Evolutionary conservation across 2,113 vertebrate genomes (phyloP).

Genomic region (Oreotrochilus melanogaster): DNA sequence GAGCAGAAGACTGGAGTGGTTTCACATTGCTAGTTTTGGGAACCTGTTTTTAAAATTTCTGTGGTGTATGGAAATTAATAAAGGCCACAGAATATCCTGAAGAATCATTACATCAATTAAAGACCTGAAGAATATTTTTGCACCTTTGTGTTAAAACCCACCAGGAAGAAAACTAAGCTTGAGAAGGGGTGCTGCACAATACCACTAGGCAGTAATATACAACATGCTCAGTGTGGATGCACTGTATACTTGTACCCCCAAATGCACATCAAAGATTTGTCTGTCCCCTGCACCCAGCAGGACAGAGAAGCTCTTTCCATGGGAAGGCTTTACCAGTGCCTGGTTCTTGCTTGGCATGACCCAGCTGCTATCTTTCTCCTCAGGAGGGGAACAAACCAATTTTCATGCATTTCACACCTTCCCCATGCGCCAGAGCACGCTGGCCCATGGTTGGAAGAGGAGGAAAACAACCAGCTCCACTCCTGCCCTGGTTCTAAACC

Average conservation of each 20-base stretch:
- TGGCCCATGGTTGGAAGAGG: neutral
- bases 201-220: neutral
- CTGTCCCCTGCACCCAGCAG: neutral
- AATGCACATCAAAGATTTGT: fast-evolving
- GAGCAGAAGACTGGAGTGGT: neutral
- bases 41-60: neutral
- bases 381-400: neutral
- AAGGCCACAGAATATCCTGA: neutral
- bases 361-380: neutral
- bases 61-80: neutral
- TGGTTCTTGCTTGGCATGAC: neutral
- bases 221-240: fast-evolving
- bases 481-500: neutral
- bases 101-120: neutral
- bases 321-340: neutral
- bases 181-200: neutral
- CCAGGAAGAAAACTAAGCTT: neutral
- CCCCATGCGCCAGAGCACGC: neutral
- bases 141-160: neutral
- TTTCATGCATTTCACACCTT: neutral
- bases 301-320: neutral
- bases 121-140: neutral
- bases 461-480: neutral
- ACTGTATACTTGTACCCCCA: neutral
- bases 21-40: neutral